phyloP scores from a whole-genome alignment of 1,140 invertebrate genomes.

The Drosophila orosa region DNA sequence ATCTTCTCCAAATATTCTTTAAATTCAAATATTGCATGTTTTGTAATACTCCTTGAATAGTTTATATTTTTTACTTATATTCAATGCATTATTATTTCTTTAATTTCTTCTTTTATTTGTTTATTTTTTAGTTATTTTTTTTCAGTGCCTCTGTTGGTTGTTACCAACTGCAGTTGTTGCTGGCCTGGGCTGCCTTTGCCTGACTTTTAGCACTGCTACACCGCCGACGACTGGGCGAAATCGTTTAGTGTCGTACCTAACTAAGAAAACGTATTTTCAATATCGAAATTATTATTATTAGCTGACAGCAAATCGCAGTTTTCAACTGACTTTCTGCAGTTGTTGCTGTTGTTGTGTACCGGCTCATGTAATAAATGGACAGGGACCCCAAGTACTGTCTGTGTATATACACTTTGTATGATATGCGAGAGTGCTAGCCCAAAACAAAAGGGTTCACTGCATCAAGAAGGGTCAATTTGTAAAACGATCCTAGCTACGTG shows the following conservation, averaged over 20 bases:
- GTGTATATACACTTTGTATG: constrained; percentile 73
- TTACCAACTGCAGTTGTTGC: constrained; percentile 11
- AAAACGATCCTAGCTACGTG: constrained; percentile 4
- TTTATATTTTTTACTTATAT: neutral
- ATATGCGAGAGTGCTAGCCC: constrained; percentile 62
- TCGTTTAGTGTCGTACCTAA: constrained; percentile 82
- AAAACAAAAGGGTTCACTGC: constrained; percentile 47
- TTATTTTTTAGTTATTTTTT: neutral
- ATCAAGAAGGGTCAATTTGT: constrained; percentile 25
- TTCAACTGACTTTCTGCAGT: constrained; percentile 69
- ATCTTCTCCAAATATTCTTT: neutral
- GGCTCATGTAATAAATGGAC: constrained; percentile 81
- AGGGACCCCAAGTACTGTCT: constrained; percentile 53
- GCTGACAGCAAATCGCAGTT: constrained; percentile 83
- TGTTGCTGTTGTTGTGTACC: constrained; percentile 55
- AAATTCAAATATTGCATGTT: neutral
- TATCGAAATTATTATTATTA: constrained; percentile 84
- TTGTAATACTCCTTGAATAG: neutral
- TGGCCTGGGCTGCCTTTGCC: constrained; percentile 59
- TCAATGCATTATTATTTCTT: neutral
- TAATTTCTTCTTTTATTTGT: neutral
- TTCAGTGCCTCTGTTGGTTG: constrained; percentile 23
- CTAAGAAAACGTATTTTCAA: constrained; percentile 83
- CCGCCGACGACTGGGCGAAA: constrained; percentile 71
- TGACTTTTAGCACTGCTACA: constrained; percentile 73